A percentile compares a stretch with the other conserved stretches of the same genome.
phyloP scores from a whole-genome alignment of 2,113 vertebrate genomes.

The Phalacrocorax carbo region DNA sequence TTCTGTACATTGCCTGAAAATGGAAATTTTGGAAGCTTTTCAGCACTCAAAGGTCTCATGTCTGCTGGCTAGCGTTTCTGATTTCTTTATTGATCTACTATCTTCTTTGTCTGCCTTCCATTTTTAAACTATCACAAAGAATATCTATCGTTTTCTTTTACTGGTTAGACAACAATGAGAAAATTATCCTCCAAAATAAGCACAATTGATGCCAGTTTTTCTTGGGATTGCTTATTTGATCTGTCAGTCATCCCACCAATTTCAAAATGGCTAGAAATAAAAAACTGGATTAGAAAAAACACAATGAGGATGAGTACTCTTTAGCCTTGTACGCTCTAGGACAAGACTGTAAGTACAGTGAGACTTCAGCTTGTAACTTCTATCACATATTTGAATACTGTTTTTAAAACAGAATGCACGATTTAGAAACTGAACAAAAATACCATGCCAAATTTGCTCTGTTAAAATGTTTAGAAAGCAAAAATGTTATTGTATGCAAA shows the following conservation, averaged over 20 bases:
- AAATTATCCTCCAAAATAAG: slow-evolving; percentile 27
- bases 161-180: slow-evolving; percentile 27
- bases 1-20: neutral
- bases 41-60: neutral
- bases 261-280: slow-evolving; percentile 26
- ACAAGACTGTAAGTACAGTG: neutral
- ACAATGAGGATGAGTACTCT: neutral
- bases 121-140: slow-evolving; percentile 8
- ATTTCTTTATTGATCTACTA: slow-evolving; percentile 47
- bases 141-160: neutral
- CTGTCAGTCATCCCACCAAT: neutral
- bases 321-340: neutral
- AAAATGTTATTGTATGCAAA: neutral
- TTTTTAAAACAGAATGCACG: neutral
- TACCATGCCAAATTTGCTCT: neutral
- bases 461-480: neutral
- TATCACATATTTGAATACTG: neutral
- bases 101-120: slow-evolving; percentile 12
- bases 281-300: neutral
- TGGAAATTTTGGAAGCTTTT: slow-evolving; percentile 1
- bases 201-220: neutral
- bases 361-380: neutral
- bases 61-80: neutral
- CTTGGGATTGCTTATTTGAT: slow-evolving; percentile 35
- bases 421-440: neutral